Base-by-base conservation (phyloP, 2,797 vertebrate genomes). In the Microcaecilia unicolor region DNA sequence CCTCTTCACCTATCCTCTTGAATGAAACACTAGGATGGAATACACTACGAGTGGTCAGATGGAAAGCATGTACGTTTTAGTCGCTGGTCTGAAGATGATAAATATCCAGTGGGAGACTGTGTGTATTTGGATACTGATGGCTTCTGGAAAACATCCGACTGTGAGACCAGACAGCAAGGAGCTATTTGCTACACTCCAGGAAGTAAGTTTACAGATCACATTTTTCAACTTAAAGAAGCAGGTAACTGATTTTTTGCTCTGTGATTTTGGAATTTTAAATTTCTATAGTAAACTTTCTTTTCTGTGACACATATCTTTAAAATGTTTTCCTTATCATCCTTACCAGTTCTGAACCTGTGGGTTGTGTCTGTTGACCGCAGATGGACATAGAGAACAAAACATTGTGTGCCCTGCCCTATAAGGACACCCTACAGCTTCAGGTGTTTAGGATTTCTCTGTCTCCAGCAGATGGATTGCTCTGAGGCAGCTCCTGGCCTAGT, bases 31-130 rank as follows among this genome's bases (percentile, higher is more conserved):
- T 48, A 97, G 93, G 81, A 84, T 18, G 87, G 87, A 31, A 66
- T 74, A 48, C 87, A 93, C 70, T 99, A 88, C 41, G 76, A 67
- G 17, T 99, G 94, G 95, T 75, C 80, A 4, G 93, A 97, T 74
- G 78, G 84, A 44, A 96, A 86, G 31, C 85, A 72, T 34, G 80
- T 89, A 1, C 72, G 79, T 8, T 91, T 89, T 48, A 99, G 85
- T 53, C 90, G 82, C 48, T 99, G 95, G 95, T 69, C 82, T 33
- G 32, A 80, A 7, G 85, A 86, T 12, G 64, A 64, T 15, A 67
- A 64, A 18, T 16, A 62, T 32, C 59, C 41, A 6, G 44, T 55
- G 0, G 91, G 90, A 25, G 59, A 74, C 8, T 98, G 93, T 29
- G 92, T 95, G 18, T 78, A 90, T 63, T 64, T 95, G 70, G 89